Base-by-base conservation (phyloP, 2,113 vertebrate genomes). In the Melanocharis versteri region DNA sequence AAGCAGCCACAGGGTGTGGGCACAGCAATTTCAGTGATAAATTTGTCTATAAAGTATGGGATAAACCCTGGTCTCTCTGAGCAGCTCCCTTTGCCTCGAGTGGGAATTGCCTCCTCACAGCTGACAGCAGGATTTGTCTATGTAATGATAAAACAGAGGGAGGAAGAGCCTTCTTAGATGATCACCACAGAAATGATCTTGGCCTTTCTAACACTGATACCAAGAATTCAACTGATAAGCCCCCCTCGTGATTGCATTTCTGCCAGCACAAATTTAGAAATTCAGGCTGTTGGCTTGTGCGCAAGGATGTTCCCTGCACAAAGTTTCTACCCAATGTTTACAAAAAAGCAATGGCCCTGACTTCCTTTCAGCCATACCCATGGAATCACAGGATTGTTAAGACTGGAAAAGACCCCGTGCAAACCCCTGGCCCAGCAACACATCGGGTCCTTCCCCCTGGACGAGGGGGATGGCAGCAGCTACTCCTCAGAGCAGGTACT, bases 1-100 rank as follows among this genome's bases (percentile, higher is more conserved):
- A 17, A 61, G 42, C 31, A 80, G 65, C 6, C 3, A 50, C 0
- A 0, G 11, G 5, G 22, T 31, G 44, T 2, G 15, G 51, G 42
- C 73, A 70, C 47, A 66, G 69, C 33, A 58, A 48, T n/a, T 42
- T 14, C 70, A 71, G 73, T 26, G 62, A 54, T 9, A 33, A 40
- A 75, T 68, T 11, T 47, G 14, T 16, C 26, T 51, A 15, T 11
- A 20, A 77, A 82, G 10, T 4, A 44, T 11, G 14, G 84, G 56
- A 28, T n/a, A 78, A 85, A 77, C 53, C 45, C 68, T 86, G 58
- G 31, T 31, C 42, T 39, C 75, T 13, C 2, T 23, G 19, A 78
- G 51, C 54, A 87, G 64, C n/a, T 71, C 87, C 81, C 73, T 79
- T 53, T 62, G 42, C 58, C 44, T 51, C 40, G 17, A 54, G 58